phyloP scores from a whole-genome alignment of 1,140 invertebrate species.

The Dicyema japonicum region DNA sequence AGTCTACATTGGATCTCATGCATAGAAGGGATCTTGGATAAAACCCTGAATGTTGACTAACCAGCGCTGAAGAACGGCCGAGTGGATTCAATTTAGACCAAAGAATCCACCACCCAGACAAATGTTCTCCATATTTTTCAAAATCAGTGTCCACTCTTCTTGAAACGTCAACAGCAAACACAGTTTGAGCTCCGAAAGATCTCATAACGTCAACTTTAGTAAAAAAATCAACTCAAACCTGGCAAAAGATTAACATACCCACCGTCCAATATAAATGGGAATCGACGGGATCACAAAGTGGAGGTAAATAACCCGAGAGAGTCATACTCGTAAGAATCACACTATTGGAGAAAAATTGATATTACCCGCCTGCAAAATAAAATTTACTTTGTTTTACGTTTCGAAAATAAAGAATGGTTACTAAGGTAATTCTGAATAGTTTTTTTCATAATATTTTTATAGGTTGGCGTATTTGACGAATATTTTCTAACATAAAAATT shows the following conservation, averaged over 20 bases:
- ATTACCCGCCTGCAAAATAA: no score
- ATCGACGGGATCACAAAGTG: constrained; percentile 78
- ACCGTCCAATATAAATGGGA: constrained; percentile 88
- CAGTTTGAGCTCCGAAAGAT: constrained; percentile 47
- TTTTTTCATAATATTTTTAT: no score
- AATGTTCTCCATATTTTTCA: constrained; percentile 78
- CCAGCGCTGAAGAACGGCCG: no score
- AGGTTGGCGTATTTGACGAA: no score
- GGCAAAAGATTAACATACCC: constrained; percentile 99
- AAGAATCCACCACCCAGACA: constrained; percentile 87
- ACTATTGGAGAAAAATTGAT: no score
- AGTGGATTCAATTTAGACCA: constrained; percentile 76
- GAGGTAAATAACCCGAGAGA: constrained; percentile 83
- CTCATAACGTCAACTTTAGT: constrained; percentile 66
- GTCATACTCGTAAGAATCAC: constrained; percentile 99
- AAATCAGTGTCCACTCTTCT: constrained; percentile 76
- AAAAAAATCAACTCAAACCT: constrained; percentile 4
- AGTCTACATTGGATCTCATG: no score
- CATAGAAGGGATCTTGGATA: no score
- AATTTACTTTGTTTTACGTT: no score
- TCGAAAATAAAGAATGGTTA: no score
- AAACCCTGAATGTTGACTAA: no score
- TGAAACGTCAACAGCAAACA: constrained; percentile 85
- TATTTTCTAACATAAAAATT: no score
- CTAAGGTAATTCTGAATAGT: no score